These are phyloP conservation scores for Nannospalax galili DNA, from an alignment of 2,113 vertebrate species.

Conservation along the genomic window DNA sequence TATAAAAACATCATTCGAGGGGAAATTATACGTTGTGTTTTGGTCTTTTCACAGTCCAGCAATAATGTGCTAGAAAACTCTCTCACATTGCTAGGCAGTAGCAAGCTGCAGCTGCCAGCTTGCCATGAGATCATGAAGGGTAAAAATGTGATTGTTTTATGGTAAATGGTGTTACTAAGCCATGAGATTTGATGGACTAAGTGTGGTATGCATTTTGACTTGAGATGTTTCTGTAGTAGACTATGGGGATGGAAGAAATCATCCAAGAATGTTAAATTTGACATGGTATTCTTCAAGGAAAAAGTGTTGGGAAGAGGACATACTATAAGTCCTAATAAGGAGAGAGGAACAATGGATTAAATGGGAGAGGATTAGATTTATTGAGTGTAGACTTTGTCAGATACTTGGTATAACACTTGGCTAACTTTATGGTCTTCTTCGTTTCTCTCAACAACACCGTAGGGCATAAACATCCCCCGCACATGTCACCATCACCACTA, in stretches of 20 bases:
- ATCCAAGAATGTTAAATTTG: background rate
- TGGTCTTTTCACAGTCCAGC: background rate
- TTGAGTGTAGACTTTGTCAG: background rate
- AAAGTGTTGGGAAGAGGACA: background rate
- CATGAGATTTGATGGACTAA: no score
- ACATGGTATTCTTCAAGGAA: background rate
- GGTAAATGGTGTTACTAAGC: background rate
- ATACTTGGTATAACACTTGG: background rate
- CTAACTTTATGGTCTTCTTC: slow-evolving; percentile 47
- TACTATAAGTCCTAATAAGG: background rate
- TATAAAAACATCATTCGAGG: background rate
- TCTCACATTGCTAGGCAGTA: background rate
- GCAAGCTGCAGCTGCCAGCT: background rate
- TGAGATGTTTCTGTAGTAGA: background rate
- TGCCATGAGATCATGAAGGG: no score
- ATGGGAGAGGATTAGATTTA: background rate
- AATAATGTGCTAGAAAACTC: background rate
- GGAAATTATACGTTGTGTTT: background rate
- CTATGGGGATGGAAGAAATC: background rate
- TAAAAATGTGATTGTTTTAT: no score
- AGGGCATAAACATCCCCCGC: background rate
- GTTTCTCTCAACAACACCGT: background rate
- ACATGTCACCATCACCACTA: background rate
- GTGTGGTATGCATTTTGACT: background rate
- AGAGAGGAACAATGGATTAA: background rate